These are phyloP conservation scores for Thecocarcelia acutangulata DNA, from an alignment of 2,888 invertebrate species.

Conservation along the genomic window DNA sequence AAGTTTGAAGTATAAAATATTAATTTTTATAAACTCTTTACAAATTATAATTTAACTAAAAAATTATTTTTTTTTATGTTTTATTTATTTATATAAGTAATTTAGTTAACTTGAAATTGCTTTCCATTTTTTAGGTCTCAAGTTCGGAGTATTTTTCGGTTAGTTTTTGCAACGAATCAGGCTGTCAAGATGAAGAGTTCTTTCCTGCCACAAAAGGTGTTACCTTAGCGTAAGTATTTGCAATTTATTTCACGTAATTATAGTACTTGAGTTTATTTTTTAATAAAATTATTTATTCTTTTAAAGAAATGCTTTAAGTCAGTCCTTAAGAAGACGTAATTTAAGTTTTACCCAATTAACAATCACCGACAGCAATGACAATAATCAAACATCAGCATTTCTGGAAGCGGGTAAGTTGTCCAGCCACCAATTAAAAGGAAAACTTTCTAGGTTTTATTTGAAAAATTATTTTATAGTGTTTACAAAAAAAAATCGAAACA, in stretches of 20 bases:
- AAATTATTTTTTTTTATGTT: too few species aligned
- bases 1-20: too few species aligned
- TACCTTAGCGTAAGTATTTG: constrained; percentile 84
- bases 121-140: constrained; percentile 83
- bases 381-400: constrained; percentile 77
- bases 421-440: neutral
- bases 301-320: constrained; percentile 85
- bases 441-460: neutral
- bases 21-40: too few species aligned
- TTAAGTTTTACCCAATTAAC: constrained; percentile 81
- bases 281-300: neutral
- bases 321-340: constrained; percentile 86
- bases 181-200: constrained; percentile 85
- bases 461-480: neutral
- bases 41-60: too few species aligned
- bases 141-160: constrained; percentile 89
- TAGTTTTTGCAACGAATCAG: constrained; percentile 85
- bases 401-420: constrained; percentile 77
- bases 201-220: constrained; percentile 86
- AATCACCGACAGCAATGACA: constrained; percentile 81
- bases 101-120: too few species aligned
- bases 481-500: too few species aligned
- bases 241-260: neutral
- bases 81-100: too few species aligned
- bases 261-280: neutral